Evolutionary conservation across 2,797 vertebrate species (phyloP).

Genomic region (Poecilia wingei): DNA sequence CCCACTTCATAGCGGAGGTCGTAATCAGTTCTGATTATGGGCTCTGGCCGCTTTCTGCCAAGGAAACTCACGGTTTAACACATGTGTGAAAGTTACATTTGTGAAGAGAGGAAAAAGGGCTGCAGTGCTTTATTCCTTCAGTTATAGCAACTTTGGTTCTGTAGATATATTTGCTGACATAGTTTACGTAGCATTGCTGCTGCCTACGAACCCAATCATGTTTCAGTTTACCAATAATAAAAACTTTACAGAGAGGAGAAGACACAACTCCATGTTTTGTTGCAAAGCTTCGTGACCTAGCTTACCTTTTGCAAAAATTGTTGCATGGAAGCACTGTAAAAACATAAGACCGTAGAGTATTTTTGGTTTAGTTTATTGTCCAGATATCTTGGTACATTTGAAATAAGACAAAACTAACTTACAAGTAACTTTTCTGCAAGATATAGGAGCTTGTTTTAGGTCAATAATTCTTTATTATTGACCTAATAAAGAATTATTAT

Average conservation of each 20-base stretch:
- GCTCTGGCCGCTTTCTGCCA: slow-evolving; percentile 40
- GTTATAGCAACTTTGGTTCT: not conserved
- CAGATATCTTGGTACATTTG: too few relatives aligned
- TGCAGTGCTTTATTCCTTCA: not conserved
- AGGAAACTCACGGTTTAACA: slow-evolving; percentile 11
- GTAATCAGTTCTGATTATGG: slow-evolving; percentile 52
- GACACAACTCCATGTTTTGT: not conserved
- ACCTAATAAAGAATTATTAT: too few relatives aligned
- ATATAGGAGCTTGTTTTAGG: too few relatives aligned
- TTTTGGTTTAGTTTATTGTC: too few relatives aligned
- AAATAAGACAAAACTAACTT: too few relatives aligned
- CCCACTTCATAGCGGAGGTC: slow-evolving; percentile 21
- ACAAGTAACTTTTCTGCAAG: too few relatives aligned
- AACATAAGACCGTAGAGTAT: too few relatives aligned
- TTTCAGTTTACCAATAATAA: not conserved
- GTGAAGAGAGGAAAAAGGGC: not conserved
- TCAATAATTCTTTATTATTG: too few relatives aligned
- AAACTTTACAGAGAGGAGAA: not conserved
- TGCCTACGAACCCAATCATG: not conserved
- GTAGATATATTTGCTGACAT: not conserved
- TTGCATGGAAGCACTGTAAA: not conserved
- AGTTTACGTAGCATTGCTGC: not conserved
- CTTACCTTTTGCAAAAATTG: not conserved
- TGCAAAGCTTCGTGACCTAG: not conserved
- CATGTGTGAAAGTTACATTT: slow-evolving; percentile 26